Conservation (phyloP, 2,797 vertebrate genomes). For the Thamnophis elegans region DNA sequence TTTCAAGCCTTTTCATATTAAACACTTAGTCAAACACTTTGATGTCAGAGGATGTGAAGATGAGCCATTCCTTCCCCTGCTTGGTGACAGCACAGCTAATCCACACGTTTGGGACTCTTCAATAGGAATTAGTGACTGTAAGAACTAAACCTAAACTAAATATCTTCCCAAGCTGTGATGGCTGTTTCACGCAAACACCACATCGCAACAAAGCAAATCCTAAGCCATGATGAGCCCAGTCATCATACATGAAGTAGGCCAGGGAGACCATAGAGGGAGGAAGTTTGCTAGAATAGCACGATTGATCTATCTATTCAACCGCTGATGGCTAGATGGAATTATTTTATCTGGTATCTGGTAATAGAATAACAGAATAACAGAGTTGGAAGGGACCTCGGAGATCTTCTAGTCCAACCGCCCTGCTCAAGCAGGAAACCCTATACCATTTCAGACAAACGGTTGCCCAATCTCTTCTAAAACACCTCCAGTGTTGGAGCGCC, state of each 20-base stretch:
- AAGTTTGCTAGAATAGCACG: neutral
- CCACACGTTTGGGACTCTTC: neutral
- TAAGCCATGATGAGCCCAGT: neutral
- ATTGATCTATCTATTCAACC: no score
- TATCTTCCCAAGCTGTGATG: neutral
- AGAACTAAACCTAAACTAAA: neutral
- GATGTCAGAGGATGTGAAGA: neutral
- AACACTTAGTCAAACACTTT: neutral
- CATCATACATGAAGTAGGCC: neutral
- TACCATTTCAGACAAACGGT: no score
- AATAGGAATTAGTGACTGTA: neutral
- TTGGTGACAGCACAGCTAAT: neutral
- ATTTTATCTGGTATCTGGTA: no score
- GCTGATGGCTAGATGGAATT: no score
- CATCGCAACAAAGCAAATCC: neutral
- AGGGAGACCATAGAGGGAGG: neutral
- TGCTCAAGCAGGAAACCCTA: no score
- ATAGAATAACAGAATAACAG: no score
- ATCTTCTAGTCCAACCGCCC: no score
- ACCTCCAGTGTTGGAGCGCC: no score
- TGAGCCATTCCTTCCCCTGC: neutral
- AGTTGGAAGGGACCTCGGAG: no score
- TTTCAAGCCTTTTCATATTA: neutral
- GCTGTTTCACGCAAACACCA: neutral
- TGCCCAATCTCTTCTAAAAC: no score